These are phyloP conservation scores for Octodonta nipae DNA, from an alignment of 2,888 invertebrate genomes.

Conservation along the genomic window DNA sequence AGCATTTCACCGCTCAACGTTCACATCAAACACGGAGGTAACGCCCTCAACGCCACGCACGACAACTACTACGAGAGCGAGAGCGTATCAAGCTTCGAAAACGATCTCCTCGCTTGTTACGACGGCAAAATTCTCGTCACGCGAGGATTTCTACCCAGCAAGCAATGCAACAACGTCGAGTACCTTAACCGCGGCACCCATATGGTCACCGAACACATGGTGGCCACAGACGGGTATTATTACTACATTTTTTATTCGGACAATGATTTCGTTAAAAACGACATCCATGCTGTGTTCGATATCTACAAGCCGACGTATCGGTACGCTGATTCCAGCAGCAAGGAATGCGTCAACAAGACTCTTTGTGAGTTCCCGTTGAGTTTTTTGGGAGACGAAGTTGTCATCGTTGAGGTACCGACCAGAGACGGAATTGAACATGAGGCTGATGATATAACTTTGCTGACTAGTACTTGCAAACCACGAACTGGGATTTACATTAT, in stretches of 20 bases:
- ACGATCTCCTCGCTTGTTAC: constrained; percentile 60
- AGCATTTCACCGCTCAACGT: constrained; percentile 43
- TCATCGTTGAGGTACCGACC: constrained; percentile 74
- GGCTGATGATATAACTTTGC: constrained; percentile 55
- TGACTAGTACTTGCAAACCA: constrained; percentile 68
- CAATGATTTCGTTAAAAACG: constrained; percentile 65
- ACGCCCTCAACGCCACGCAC: constrained; percentile 44
- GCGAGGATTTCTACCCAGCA: constrained; percentile 55
- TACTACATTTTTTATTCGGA: constrained; percentile 84
- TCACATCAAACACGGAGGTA: constrained; percentile 66
- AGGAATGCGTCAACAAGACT: constrained; percentile 62
- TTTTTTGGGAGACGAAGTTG: constrained; percentile 62
- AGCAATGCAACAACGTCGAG: constrained; percentile 52
- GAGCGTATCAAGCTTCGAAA: constrained; percentile 74
- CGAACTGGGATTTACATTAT: constrained; percentile 65
- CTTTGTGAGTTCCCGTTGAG: constrained; percentile 60
- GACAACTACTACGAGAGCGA: constrained; percentile 45
- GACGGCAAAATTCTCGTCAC: constrained; percentile 61
- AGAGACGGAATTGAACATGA: constrained; percentile 67
- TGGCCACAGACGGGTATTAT: constrained; percentile 66
- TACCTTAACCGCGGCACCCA: constrained; percentile 56
- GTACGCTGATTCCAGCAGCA: constrained; percentile 53
- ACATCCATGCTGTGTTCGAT: constrained; percentile 72
- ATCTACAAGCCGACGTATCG: constrained; percentile 74
- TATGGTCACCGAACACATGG: constrained; percentile 56